Conservation (phyloP, 2,888 invertebrate genomes). For the Bugula neritina region DNA sequence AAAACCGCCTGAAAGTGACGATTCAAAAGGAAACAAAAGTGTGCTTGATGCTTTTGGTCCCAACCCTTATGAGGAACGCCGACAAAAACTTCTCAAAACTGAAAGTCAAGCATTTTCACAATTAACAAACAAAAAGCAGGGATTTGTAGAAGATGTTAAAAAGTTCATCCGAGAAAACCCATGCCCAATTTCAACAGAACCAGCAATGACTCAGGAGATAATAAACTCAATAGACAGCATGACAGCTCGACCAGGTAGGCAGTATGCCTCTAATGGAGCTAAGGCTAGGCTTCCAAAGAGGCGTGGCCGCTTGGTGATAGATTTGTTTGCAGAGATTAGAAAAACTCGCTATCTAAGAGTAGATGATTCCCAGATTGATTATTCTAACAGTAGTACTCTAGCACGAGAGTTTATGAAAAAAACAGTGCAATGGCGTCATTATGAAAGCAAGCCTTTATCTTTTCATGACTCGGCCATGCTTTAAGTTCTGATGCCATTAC, state of each 20-base stretch:
- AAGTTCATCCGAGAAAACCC: constrained; percentile 27
- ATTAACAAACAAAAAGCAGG: constrained; percentile 35
- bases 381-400: background rate
- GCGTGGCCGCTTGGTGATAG: constrained; percentile 3
- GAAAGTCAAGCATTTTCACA: constrained; percentile 35
- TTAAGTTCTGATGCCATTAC: background rate
- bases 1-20: constrained; percentile 10
- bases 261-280: background rate
- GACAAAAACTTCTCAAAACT: constrained; percentile 39
- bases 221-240: constrained; percentile 25
- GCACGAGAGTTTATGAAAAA: background rate
- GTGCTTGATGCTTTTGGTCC: constrained; percentile 33
- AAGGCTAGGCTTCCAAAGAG: background rate
- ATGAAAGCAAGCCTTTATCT: background rate
- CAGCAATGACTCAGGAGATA: constrained; percentile 9
- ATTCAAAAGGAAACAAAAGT: background rate
- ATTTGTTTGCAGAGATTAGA: constrained; percentile 9
- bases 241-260: constrained; percentile 21
- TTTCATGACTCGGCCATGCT: background rate
- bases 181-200: background rate
- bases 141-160: constrained; percentile 27
- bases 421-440: background rate
- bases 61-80: constrained; percentile 39
- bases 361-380: constrained; percentile 6
- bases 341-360: constrained; percentile 24